phyloP scores from a whole-genome alignment of 2,113 vertebrate genomes.

The Ciconia boyciana region DNA sequence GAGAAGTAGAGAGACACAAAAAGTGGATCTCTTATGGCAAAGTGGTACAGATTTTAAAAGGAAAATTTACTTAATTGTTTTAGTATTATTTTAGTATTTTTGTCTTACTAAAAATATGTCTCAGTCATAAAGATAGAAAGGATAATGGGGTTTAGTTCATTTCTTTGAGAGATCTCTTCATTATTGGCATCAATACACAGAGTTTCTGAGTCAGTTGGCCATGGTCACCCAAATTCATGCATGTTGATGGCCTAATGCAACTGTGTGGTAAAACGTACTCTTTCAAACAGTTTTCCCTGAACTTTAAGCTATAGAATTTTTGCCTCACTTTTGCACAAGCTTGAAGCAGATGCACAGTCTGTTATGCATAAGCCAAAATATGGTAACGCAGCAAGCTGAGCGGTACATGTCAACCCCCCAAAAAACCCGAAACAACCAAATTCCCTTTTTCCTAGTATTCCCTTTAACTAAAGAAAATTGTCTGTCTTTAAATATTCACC shows the following conservation, averaged over 20 bases:
- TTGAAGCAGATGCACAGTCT: neutral
- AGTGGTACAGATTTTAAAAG: neutral
- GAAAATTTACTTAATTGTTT: neutral
- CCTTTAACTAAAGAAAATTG: neutral
- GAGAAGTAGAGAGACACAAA: neutral
- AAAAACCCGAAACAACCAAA: neutral
- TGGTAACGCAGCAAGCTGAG: fast-evolving
- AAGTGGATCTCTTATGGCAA: neutral
- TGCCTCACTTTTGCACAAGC: neutral
- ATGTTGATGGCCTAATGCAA: neutral
- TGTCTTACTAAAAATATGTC: neutral
- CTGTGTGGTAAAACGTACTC: neutral
- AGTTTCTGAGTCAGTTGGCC: neutral
- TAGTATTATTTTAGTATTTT: neutral
- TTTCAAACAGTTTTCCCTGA: neutral
- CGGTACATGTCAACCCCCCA: neutral
- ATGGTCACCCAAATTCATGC: neutral
- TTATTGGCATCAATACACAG: neutral
- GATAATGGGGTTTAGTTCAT: neutral
- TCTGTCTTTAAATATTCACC: neutral
- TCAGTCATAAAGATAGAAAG: neutral
- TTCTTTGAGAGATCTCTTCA: neutral
- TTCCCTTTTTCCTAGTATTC: neutral
- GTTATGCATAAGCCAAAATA: neutral
- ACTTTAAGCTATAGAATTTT: neutral